A percentile compares a stretch with the other conserved stretches of the same genome.
These are phyloP conservation scores for Norana najaformis DNA, from an alignment of 2,888 invertebrate genomes.

Conservation along the genomic window DNA sequence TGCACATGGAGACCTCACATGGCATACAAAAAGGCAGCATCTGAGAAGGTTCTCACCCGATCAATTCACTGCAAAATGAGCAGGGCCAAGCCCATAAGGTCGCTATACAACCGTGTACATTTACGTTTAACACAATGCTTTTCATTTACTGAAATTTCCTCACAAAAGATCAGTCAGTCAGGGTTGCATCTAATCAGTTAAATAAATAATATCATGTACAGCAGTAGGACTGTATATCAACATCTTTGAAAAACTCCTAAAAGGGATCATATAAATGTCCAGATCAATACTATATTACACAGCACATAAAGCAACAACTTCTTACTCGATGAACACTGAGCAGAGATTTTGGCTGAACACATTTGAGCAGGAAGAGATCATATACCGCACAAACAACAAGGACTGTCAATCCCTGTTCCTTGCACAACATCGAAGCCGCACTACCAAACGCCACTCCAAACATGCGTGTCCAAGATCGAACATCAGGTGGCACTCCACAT, in stretches of 20 bases:
- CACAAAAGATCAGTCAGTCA: too few relatives aligned
- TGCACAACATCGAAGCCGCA: conserved; percentile 74
- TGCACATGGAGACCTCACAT: too few relatives aligned
- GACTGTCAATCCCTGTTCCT: conserved; percentile 92
- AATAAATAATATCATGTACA: not conserved
- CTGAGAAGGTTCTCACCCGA: too few relatives aligned
- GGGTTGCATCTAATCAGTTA: not conserved
- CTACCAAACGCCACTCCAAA: not conserved
- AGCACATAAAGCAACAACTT: conserved; percentile 66
- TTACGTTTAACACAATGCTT: too few relatives aligned
- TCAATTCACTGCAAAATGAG: not conserved
- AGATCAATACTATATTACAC: not conserved
- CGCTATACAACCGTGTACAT: too few relatives aligned
- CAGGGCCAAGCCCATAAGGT: too few relatives aligned
- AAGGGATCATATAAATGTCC: not conserved
- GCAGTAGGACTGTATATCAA: not conserved
- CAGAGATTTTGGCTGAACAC: not conserved
- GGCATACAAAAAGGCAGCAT: too few relatives aligned
- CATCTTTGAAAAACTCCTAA: not conserved
- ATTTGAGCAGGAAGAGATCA: not conserved
- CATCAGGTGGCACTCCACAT: not conserved
- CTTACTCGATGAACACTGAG: not conserved
- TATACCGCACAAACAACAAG: conserved; percentile 85
- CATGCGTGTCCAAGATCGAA: not conserved
- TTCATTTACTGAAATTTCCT: not conserved